phyloP scores from a whole-genome alignment of 23 tunicate genomes.

The Corella eumyota region DNA sequence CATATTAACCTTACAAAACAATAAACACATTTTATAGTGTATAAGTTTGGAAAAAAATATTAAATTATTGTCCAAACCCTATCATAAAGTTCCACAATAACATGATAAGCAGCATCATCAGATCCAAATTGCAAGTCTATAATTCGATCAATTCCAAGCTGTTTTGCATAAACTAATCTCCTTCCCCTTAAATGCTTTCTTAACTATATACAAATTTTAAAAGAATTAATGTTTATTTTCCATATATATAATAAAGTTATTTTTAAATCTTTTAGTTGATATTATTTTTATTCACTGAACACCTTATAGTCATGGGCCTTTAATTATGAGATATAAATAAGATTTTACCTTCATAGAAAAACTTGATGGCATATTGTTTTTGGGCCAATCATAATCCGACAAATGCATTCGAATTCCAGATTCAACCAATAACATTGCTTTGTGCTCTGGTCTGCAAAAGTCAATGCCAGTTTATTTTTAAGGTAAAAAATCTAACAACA shows the following conservation, averaged over 20 bases:
- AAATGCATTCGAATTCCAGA: slow-evolving; percentile 86
- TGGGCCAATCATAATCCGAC: slow-evolving; percentile 98
- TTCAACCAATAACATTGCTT: slow-evolving; percentile 63
- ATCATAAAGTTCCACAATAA: slow-evolving; percentile 82
- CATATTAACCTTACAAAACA: no score
- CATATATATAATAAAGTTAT: neutral
- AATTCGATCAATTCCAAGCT: slow-evolving; percentile 87
- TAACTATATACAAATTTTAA: slow-evolving; percentile 15
- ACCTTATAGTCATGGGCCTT: no score
- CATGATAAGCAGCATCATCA: slow-evolving; percentile 79
- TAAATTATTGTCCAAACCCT: slow-evolving; percentile 17
- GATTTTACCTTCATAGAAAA: slow-evolving; percentile 82
- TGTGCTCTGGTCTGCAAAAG: slow-evolving; percentile 55
- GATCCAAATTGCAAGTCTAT: slow-evolving; percentile 93
- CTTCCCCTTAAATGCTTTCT: slow-evolving; percentile 81
- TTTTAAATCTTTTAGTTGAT: no score
- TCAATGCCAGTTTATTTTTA: no score
- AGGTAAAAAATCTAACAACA: neutral
- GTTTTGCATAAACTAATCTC: slow-evolving; percentile 62
- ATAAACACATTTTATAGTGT: no score
- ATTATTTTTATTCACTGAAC: no score
- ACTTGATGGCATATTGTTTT: slow-evolving; percentile 83
- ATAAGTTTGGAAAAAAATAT: neutral
- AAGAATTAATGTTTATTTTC: neutral
- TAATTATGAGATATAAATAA: no score